Base-by-base conservation (phyloP, 2,797 vertebrate genomes). In the Saxicola maurus region DNA sequence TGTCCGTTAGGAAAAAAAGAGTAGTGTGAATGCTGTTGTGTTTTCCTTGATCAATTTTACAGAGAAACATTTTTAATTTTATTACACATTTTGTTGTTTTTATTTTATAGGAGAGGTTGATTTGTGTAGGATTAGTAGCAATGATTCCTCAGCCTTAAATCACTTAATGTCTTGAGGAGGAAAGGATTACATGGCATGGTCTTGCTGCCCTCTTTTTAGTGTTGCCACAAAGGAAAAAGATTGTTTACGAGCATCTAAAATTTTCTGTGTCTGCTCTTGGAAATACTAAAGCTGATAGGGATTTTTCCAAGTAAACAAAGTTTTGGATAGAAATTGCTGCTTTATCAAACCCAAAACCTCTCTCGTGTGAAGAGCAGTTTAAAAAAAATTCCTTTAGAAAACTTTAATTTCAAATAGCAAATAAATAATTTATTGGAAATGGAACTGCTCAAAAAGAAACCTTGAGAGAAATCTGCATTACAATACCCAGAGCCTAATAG, bases 391-490 rank as follows among this genome's bases (percentile, higher is more conserved):
- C 11, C 20, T 52, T 71, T 60, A 66, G 33, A 42, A 83, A 66
- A 13, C 13, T 87, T 90, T 85, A 65, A 84, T 91, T 94, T 82
- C 37, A 75, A 89, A 74, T 51, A 62, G 30, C 55, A 86, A 83
- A 78, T 89, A 89, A 83, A 45, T 94, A 38, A 71, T 87, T 84
- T 94, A 86, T 91, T 91, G 49, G 62, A 92, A 87, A 89, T 87
- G 49, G 30, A 90, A 53, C 80, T 56, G 40, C 35, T 83, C 27
- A 73, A 72, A 69, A 79, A 83, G 71, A 89, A 92, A 87, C 48
- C 24, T 73, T 60, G 66, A 87, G 85, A 93, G 33, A 91, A 91
- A 95, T 94, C 94, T 95, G 82, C 95, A 94, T 95, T 93, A 95
- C 82, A 94, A 92, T 95, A 75, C 86, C n/a, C 52, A 84, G 56